Base-by-base conservation (phyloP, 1,140 invertebrate genomes). In the Vanessa atalanta region DNA sequence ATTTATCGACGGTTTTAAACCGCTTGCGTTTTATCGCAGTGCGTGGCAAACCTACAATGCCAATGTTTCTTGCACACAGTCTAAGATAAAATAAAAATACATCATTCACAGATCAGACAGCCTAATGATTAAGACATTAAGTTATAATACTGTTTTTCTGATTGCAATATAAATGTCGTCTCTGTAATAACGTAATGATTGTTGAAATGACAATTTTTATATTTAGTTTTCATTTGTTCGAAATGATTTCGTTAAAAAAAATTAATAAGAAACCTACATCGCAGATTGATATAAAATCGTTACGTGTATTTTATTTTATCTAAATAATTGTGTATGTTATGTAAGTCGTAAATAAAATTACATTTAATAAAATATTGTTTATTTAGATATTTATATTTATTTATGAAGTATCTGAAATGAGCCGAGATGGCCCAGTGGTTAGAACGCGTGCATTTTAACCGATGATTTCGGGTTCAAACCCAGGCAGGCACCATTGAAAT, bases 61-160 rank as follows among this genome's bases (percentile, higher is more conserved):
- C 7, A 1, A 8, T 43, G 9, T 43, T 43, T 43, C 37, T 43
- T 43, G 9, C 37, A 43, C 8, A 43, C 9, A 11, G 31, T 47
- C 16, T 70, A 61, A 48, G 48, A 16, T 47, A 50, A 60, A 60
- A 69, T 63, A 53, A 47, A 50, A 70, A 70, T 61, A 61, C 43
- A 37, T n/a, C 55, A 15, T 50, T 61, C 68, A 60, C 14, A 57
- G 15, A 14, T 61, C 20, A 43, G 68, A 61, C 68, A 23, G n/a
- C 57, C 48, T 63, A 43, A 70, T 70, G 57, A 70, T 70, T 70
- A 63, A 70, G 68, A 63, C 68, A 70, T 70, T 55, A 70, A 70
- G 57, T 31, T 61, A 47, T 70, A 70, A 70, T 70, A 47, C 61
- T 61, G 68, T 70, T 70, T 70, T 70, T 70, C 13, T n/a, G 26